Evolutionary conservation across 2,113 vertebrate species (phyloP), one percentile per base, ranked within the genome.

Genomic region (Crotophaga sulcirostris): DNA sequence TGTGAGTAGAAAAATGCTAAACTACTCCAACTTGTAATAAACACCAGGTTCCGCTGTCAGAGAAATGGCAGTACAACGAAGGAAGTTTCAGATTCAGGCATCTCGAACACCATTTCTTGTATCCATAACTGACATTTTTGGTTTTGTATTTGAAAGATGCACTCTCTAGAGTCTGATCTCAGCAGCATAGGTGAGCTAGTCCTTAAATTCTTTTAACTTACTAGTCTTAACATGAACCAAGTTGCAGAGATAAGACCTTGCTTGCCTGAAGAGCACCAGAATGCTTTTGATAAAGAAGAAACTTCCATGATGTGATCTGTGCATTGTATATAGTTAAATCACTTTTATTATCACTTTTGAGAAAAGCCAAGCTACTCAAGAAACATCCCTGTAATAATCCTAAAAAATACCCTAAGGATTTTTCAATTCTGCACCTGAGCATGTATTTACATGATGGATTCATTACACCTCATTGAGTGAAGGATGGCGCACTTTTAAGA

Each of bases 381-480:
- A 44, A 44, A 91, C 49, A 84, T 34, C 25, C 66, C 67, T 56
- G 26, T 64, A 44, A 68, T 90, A 75, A 81, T 82, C 34, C 66
- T 36, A 89, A 88, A 62, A 84, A 77, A 49, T 25, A 73, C 87
- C 66, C 12, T 38, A 15, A 33, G 80, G 69, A 91, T 70, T 62
- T 96, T 92, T 63, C 36, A 42, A 26, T 74, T 78, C 91, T 80
- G 89, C 90, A 95, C 82, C 81, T 63, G 78, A 96, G 70, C 28
- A 45, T 52, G 45, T 55, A 59, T 85, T 90, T 89, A 84, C 81
- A 74, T 83, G 96, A 69, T 64, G 70, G 87, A 87, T 96, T 94
- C 87, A 92, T 95, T 92, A 81, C 85, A 87, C 62, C 92, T 85
- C 33, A 4, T 17, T 84, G 94, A 92, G 73, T 67, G 77, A 91